Percentiles rank a stretch among this genome's conserved stretches.
Evolutionary conservation across 1,140 invertebrate species (phyloP).

Genomic region (Trissolcus basalis): DNA sequence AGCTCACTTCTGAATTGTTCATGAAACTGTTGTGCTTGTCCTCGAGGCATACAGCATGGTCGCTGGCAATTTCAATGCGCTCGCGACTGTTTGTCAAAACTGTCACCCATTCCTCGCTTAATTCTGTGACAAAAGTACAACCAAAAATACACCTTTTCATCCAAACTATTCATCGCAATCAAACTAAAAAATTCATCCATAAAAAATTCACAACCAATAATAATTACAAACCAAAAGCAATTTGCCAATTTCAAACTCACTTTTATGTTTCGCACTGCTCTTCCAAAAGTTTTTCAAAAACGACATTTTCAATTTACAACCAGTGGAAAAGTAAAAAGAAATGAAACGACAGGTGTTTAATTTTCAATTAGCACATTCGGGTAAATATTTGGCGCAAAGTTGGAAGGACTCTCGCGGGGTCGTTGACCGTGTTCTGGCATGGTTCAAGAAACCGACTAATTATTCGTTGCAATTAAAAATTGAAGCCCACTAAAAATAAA

Average conservation of each 20-base stretch:
- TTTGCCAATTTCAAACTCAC: constrained; percentile 77
- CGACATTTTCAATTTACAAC: constrained; percentile 75
- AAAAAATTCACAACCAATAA: too few relatives aligned
- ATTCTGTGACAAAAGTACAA: constrained; percentile 81
- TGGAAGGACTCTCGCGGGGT: constrained; percentile 46
- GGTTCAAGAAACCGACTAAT: neutral
- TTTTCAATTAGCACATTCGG: too few relatives aligned
- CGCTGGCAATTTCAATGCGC: constrained; percentile 79
- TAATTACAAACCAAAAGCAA: too few relatives aligned
- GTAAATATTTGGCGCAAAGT: constrained; percentile 10
- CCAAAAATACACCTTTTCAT: constrained; percentile 47
- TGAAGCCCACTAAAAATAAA: too few relatives aligned
- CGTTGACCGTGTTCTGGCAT: constrained; percentile 41
- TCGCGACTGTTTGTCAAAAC: constrained; percentile 78
- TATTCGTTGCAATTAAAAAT: neutral
- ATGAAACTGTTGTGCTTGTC: constrained; percentile 76
- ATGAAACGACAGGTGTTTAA: too few relatives aligned
- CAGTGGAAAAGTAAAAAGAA: neutral
- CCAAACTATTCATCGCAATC: constrained; percentile 1
- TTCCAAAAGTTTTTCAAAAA: constrained; percentile 82
- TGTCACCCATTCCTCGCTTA: constrained; percentile 84
- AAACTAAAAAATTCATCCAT: neutral
- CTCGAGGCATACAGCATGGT: constrained; percentile 70
- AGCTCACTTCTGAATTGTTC: constrained; percentile 75
- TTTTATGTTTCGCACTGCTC: constrained; percentile 82